Base-by-base conservation (phyloP, 2,888 invertebrate genomes). In the Eueremaeus valkanovi region DNA sequence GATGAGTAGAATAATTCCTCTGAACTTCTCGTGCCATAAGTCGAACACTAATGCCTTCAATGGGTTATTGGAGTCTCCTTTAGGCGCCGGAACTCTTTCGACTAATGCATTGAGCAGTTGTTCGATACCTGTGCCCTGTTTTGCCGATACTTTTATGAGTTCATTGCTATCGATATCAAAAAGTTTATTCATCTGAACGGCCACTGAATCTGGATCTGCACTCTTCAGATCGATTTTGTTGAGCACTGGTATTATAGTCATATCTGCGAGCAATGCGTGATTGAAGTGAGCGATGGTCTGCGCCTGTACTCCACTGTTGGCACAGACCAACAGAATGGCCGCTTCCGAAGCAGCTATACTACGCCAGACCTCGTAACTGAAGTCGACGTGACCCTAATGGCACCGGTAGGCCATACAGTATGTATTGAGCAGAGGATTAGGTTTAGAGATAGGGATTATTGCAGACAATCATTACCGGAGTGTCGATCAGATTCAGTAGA, bases 241-340 rank as follows among this genome's bases (percentile, higher is more conserved):
- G 45, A 99, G 85, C 0, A 95, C 94, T 0, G 98, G 96, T 81
- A 98, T 89, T 76, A 98, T 90, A 0, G 87, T 84, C 73, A 97
- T 84, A 80, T 95, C 89, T 79, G 88, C 89, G 73, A 89, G 89
- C 84, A 91, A 91, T 0, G 98, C 96, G 78, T 97, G 84, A 83
- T 92, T 91, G 85, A 93, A 96, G 81, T 98, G 98, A 21, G 98
- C 96, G 1, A 98, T 94, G 0, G 98, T 99, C 85, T 99, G 98
- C 0, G 98, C 97, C 85, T 97, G 95, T 1, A 96, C 90, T 51
- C 87, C 87, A 86, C 95, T 93, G 84, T 95, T 96, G 0, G 98
- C 95, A 85, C 98, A 98, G 0, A 99, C 93, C 73, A 99, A 85
- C 75, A 99, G 86, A 78, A 99, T 88, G 0, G 95, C 97, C 13